These are phyloP conservation scores for Andrena marginata DNA, from an alignment of 2,888 invertebrate species.

Conservation along the genomic window DNA sequence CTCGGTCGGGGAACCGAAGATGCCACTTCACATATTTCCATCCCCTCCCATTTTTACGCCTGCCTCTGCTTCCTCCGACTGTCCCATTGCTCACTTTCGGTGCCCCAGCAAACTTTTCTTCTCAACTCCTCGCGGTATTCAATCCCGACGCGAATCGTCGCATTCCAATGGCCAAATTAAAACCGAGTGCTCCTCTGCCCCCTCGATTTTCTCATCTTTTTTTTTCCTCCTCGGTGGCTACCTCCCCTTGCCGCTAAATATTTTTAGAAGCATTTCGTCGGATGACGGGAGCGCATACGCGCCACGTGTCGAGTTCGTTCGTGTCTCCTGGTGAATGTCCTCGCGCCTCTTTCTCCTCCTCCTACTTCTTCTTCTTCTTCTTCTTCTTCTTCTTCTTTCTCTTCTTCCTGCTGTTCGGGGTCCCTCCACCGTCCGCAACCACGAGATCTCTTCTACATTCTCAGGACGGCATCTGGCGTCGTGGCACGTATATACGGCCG, in stretches of 20 bases:
- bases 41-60: background rate
- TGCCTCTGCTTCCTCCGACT: background rate
- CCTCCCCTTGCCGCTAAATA: slow-evolving; percentile 61
- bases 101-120: background rate
- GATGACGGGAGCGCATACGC: slow-evolving; percentile 62
- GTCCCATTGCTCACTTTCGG: background rate
- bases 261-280: slow-evolving; percentile 73
- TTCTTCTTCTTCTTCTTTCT: slow-evolving; percentile 20
- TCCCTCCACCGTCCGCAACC: slow-evolving; percentile 28
- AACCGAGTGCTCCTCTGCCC: slow-evolving; percentile 40
- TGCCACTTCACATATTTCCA: background rate
- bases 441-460: slow-evolving; percentile 67
- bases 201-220: slow-evolving; percentile 36
- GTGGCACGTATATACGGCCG: slow-evolving; percentile 74
- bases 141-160: slow-evolving; percentile 49
- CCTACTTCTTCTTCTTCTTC: slow-evolving; percentile 12
- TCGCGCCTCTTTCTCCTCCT: slow-evolving; percentile 37
- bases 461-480: slow-evolving; percentile 73
- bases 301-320: slow-evolving; percentile 69
- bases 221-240: slow-evolving; percentile 33
- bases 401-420: slow-evolving; percentile 34
- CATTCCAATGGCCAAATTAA: slow-evolving; percentile 67
- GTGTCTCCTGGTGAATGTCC: slow-evolving; percentile 67
- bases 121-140: no score
- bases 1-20: slow-evolving; percentile 12